phyloP scores from a whole-genome alignment of 2,797 vertebrate genomes.

The Podargus strigoides region DNA sequence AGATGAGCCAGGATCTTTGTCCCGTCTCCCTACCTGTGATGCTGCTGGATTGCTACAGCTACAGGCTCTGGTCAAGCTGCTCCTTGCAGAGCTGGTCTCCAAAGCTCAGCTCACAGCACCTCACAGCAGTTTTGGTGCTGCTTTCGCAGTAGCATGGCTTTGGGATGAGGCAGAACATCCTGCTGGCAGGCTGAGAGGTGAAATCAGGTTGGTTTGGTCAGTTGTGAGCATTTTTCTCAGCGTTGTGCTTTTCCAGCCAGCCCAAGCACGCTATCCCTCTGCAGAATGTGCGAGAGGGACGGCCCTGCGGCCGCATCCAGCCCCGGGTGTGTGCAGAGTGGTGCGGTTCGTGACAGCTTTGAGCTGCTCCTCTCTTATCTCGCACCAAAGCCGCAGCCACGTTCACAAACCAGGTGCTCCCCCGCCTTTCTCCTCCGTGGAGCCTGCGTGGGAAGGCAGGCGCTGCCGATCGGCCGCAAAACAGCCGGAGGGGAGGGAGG shows the following conservation, averaged over 20 bases:
- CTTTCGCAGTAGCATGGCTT: background rate
- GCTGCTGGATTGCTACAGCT: background rate
- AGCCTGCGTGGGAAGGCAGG: conserved; percentile 61
- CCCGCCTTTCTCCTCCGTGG: conserved; percentile 26
- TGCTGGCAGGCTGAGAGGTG: background rate
- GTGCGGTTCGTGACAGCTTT: background rate
- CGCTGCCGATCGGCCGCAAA: background rate
- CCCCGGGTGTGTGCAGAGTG: background rate
- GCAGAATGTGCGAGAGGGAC: accelerated
- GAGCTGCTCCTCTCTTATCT: conserved; percentile 52
- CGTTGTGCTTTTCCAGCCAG: background rate
- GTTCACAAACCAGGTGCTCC: conserved; percentile 35
- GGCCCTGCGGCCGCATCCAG: background rate
- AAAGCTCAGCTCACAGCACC: background rate
- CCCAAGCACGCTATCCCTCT: background rate
- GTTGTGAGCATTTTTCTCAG: background rate
- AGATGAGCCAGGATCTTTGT: background rate
- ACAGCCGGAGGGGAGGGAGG: conserved; percentile 4
- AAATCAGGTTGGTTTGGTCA: background rate
- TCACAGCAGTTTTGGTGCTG: background rate
- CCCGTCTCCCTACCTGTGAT: background rate
- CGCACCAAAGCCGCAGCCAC: conserved; percentile 47
- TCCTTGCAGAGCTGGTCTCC: background rate
- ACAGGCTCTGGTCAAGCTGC: background rate
- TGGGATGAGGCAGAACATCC: background rate